These are phyloP conservation scores for Adoxophyes honmai DNA, from an alignment of 1,140 invertebrate species.

Conservation along the genomic window DNA sequence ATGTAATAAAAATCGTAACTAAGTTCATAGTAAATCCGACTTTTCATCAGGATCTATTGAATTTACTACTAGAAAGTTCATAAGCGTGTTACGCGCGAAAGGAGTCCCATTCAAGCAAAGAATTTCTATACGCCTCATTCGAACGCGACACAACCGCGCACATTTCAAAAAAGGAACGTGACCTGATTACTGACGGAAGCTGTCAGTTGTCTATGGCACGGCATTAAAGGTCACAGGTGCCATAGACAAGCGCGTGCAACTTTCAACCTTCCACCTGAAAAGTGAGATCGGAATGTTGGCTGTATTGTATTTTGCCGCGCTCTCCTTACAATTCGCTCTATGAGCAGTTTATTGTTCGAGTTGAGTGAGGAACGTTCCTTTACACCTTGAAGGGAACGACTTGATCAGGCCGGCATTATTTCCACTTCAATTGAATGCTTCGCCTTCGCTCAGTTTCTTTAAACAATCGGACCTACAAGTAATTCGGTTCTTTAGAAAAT, in stretches of 20 bases:
- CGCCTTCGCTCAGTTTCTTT: slow-evolving; percentile 9
- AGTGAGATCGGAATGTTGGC: slow-evolving; percentile 24
- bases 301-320: slow-evolving; percentile 22
- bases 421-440: slow-evolving; percentile 45
- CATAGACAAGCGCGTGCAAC: slow-evolving; percentile 9
- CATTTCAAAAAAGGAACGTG: slow-evolving; percentile 70
- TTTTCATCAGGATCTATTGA: too few relatives aligned
- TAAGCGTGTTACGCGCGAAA: too few relatives aligned
- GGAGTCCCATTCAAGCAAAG: slow-evolving; percentile 38
- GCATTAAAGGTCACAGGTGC: slow-evolving; percentile 50
- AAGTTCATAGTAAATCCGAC: too few relatives aligned
- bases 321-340: slow-evolving; percentile 30
- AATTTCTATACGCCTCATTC: slow-evolving; percentile 38
- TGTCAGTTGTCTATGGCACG: slow-evolving; percentile 53
- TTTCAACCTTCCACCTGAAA: slow-evolving; percentile 29
- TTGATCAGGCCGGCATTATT: slow-evolving; percentile 47
- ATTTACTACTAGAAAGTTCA: too few relatives aligned
- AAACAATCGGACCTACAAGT: neutral
- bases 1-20: too few relatives aligned
- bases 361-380: slow-evolving; percentile 36
- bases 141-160: slow-evolving; percentile 42
- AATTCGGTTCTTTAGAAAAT: neutral
- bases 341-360: slow-evolving; percentile 45
- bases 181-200: slow-evolving; percentile 73
- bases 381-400: slow-evolving; percentile 40